Percentiles rank a stretch among this genome's conserved stretches.
phyloP scores from a whole-genome alignment of 2,113 vertebrate genomes.

The Melanotaenia duboulayi region DNA sequence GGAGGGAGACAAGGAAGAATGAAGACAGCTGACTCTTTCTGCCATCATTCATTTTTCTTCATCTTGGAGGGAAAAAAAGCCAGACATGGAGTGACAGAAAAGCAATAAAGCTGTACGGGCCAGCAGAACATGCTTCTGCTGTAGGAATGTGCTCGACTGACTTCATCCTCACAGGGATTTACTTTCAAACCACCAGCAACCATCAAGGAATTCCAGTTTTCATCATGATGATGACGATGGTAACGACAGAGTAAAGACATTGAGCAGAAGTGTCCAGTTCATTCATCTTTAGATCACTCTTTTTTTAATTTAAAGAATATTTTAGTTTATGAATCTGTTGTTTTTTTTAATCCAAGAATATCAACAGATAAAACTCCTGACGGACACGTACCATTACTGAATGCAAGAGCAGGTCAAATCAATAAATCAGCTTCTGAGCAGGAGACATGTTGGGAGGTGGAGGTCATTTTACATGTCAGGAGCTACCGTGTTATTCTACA shows the following conservation, averaged over 20 bases:
- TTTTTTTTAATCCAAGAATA: too few species aligned
- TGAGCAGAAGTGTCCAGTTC: too few species aligned
- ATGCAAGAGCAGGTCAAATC: too few species aligned
- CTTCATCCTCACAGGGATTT: conserved; percentile 20
- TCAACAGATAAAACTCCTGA: too few species aligned
- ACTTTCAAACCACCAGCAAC: background rate
- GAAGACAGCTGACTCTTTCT: conserved; percentile 39
- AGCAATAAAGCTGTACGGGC: conserved; percentile 54
- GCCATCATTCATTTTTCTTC: conserved; percentile 65
- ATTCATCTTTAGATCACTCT: too few species aligned
- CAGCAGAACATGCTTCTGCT: conserved; percentile 35
- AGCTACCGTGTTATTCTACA: too few species aligned
- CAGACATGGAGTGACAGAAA: conserved; percentile 50
- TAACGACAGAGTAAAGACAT: background rate
- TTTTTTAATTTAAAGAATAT: too few species aligned
- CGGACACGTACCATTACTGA: too few species aligned
- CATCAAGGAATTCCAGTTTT: background rate
- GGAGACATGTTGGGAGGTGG: too few species aligned
- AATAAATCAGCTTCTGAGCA: too few species aligned
- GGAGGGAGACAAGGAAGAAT: conserved; percentile 46
- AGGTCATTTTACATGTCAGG: too few species aligned
- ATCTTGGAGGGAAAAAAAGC: conserved; percentile 64
- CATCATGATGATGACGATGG: background rate
- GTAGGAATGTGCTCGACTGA: conserved; percentile 46
- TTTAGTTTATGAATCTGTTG: too few species aligned